A percentile compares a stretch with the other conserved stretches of the same genome.
phyloP scores from a whole-genome alignment of 2,888 invertebrate species.

The Lymantria dispar region DNA sequence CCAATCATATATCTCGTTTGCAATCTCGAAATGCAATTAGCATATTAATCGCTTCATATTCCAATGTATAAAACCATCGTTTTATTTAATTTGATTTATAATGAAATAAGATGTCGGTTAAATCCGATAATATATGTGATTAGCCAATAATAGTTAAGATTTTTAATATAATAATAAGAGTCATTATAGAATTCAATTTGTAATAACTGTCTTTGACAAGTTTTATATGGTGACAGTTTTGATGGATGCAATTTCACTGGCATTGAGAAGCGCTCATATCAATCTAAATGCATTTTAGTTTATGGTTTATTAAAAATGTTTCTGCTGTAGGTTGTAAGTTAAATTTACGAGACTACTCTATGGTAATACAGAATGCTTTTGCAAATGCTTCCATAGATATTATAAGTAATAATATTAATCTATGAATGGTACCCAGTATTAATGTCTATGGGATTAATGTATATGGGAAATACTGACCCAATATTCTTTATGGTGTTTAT shows the following conservation, averaged over 20 bases:
- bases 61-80: slow-evolving; percentile 37
- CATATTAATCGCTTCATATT: slow-evolving; percentile 69
- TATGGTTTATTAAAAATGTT: slow-evolving; percentile 10
- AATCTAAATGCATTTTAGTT: neutral
- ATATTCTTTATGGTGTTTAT: too few relatives aligned
- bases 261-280: neutral
- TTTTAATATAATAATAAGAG: slow-evolving; percentile 8
- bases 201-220: slow-evolving; percentile 7
- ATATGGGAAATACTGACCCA: too few relatives aligned
- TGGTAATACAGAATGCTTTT: slow-evolving; percentile 14
- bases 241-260: slow-evolving; percentile 5
- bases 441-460: too few relatives aligned
- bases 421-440: neutral
- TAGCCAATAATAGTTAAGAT: slow-evolving; percentile 14
- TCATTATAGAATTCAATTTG: slow-evolving; percentile 15
- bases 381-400: slow-evolving; percentile 10
- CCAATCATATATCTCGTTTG: slow-evolving; percentile 58
- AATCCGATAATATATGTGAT: slow-evolving; percentile 13
- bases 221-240: slow-evolving; percentile 9
- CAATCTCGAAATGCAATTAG: slow-evolving; percentile 66
- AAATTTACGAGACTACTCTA: slow-evolving; percentile 5
- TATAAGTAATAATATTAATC: neutral
- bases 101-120: slow-evolving; percentile 18
- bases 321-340: slow-evolving; percentile 18
- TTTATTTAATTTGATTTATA: slow-evolving; percentile 33